Conservation (phyloP, 2,888 invertebrate genomes). For the Hololepta plana region DNA sequence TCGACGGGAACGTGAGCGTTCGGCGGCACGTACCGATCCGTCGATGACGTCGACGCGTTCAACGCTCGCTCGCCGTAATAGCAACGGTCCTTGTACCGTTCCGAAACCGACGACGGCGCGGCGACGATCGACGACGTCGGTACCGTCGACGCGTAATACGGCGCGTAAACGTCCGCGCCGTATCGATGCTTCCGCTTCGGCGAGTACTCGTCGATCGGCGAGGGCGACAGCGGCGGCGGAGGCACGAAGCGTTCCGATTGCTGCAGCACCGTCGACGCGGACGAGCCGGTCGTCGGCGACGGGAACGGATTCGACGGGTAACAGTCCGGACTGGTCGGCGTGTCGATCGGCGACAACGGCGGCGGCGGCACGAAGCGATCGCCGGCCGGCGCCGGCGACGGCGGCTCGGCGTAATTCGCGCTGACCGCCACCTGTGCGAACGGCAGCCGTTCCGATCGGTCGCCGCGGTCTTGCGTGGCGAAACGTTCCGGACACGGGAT, state of each 20-base stretch:
- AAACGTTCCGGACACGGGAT: constrained; percentile 26
- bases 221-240: constrained; percentile 25
- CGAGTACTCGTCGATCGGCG: constrained; percentile 22
- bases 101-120: no score
- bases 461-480: constrained; percentile 16
- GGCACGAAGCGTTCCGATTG: constrained; percentile 36
- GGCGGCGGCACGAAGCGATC: constrained; percentile 41
- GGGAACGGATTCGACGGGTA: constrained; percentile 33
- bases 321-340: constrained; percentile 37
- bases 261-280: constrained; percentile 26
- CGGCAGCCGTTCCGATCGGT: constrained; percentile 16
- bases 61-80: constrained; percentile 14
- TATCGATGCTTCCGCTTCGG: constrained; percentile 20
- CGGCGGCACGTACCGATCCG: constrained; percentile 32
- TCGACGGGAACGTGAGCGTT: constrained; percentile 55
- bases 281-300: constrained; percentile 27
- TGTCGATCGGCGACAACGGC: constrained; percentile 40
- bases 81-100: constrained; percentile 12
- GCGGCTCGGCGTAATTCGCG: constrained; percentile 37
- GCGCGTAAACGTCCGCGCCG: no score
- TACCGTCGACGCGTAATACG: no score
- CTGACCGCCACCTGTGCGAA: constrained; percentile 21
- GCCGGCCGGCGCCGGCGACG: constrained; percentile 35
- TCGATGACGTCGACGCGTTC: constrained; percentile 9
- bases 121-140: no score